Evolutionary conservation across 64 coral and sea anemone genomes (phyloP), one percentile per base, ranked within the genome.

Genomic region (Stichodactyla helianthus): DNA sequence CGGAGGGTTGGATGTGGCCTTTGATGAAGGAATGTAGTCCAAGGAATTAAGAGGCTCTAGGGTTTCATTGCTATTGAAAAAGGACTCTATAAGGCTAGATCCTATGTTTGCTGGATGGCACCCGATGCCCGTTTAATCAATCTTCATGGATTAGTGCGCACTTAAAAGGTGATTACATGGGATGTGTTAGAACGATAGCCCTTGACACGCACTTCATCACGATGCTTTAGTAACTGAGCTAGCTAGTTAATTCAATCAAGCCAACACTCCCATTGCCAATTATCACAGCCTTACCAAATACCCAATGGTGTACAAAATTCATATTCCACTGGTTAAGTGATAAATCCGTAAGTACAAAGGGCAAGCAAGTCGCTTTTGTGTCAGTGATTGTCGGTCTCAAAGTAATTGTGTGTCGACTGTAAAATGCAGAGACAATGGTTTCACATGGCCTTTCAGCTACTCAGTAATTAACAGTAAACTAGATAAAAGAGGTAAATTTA

Each of bases 21-120:
- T 54, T 81, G 52, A 81, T 81, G 50, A 81, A 81, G 78, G 78
- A 81, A 81, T 81, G 78, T 81, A 52, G 16, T n/a, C 35, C 35
- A 54, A 81, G 78, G 78, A 81, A 81, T 81, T 81, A 81, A 84
- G n/a, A 54, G 59, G 55, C 83, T 84, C 83, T 84, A 84, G 59
- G 83, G 83, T 84, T 84, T 63, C 83, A 84, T 58, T 84, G n/a
- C 83, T 60, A 60, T 84, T 84, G 59, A 58, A 84, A 35, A 84
- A 44, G 35, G 83, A 50, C 27, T 84, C 31, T 60, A 62, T 31
- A 54, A 54, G 12, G 44, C 23, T 84, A 63, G 59, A 84, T 57
- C 83, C 59, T 62, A 13, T 84, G 83, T 84, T 84, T 84, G 31
- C 53, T 63, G 27, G 83, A 17, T 63, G 83, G 53, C 59, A 84